Percentiles rank a stretch among this genome's conserved stretches.
Conservation (phyloP, 2,113 vertebrate genomes). For the Aythya baeri region DNA sequence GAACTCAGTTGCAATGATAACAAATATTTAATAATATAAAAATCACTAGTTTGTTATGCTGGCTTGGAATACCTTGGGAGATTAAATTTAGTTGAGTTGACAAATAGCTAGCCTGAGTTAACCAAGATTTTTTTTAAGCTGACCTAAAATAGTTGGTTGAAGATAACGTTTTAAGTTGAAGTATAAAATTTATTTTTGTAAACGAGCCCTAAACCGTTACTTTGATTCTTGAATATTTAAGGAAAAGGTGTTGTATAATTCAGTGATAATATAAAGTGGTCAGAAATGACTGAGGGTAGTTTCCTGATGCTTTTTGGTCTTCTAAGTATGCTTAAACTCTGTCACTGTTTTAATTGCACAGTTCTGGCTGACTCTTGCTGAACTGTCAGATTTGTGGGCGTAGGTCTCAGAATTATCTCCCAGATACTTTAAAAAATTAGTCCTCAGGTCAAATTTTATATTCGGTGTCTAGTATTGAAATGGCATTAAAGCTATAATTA, state of each 20-base stretch:
- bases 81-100: not conserved
- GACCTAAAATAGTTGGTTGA: not conserved
- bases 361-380: not conserved
- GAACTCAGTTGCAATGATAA: not conserved
- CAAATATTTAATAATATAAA: not conserved
- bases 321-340: not conserved
- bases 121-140: not conserved
- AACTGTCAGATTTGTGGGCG: not conserved
- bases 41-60: not conserved
- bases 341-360: not conserved
- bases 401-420: not conserved
- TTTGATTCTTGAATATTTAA: not conserved
- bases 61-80: not conserved
- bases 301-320: not conserved
- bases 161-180: not conserved
- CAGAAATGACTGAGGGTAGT: not conserved
- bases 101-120: not conserved
- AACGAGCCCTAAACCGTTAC: not conserved
- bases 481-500: not conserved
- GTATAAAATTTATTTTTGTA: not conserved
- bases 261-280: not conserved
- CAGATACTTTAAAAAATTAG: not conserved
- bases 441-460: not conserved
- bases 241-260: not conserved
- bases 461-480: not conserved